phyloP scores from a whole-genome alignment of 2,113 vertebrate genomes.

The Paradoxurus hermaphroditus region DNA sequence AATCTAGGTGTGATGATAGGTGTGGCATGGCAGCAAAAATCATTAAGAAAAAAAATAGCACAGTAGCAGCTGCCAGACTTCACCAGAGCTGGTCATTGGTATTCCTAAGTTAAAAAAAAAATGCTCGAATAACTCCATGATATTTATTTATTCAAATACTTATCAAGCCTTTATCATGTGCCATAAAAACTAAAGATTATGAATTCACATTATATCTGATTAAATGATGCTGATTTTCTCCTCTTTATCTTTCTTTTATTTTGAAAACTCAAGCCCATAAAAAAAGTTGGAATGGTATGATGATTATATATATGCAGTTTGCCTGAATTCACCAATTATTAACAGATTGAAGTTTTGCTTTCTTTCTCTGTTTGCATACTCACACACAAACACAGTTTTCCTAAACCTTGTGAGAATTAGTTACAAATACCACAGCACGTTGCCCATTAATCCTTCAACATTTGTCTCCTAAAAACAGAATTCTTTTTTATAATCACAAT shows the following conservation, averaged over 20 bases:
- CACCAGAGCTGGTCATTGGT: not conserved
- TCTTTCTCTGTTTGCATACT: not conserved
- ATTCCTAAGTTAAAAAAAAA: not conserved
- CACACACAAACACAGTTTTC: not conserved
- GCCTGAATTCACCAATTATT: not conserved
- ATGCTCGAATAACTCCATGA: not conserved
- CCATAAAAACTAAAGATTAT: not conserved
- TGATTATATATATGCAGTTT: not conserved
- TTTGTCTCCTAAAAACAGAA: not conserved
- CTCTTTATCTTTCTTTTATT: constrained; percentile 41
- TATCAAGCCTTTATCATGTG: not conserved
- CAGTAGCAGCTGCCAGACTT: not conserved
- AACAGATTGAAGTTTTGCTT: not conserved
- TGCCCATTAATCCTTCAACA: not conserved
- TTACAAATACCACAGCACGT: not conserved
- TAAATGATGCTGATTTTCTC: constrained; percentile 24
- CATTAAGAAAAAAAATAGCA: not conserved
- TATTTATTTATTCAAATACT: not conserved
- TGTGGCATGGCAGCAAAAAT: not conserved
- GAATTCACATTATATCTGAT: constrained; percentile 10
- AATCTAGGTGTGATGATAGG: not conserved
- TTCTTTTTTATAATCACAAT: not conserved
- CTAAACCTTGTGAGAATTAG: not conserved
- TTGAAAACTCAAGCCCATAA: not conserved
- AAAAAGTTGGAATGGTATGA: not conserved